Percentiles rank a stretch among this genome's conserved stretches.
These are phyloP conservation scores for Onychostruthus taczanowskii DNA, from an alignment of 2,113 vertebrate species.

Conservation along the genomic window DNA sequence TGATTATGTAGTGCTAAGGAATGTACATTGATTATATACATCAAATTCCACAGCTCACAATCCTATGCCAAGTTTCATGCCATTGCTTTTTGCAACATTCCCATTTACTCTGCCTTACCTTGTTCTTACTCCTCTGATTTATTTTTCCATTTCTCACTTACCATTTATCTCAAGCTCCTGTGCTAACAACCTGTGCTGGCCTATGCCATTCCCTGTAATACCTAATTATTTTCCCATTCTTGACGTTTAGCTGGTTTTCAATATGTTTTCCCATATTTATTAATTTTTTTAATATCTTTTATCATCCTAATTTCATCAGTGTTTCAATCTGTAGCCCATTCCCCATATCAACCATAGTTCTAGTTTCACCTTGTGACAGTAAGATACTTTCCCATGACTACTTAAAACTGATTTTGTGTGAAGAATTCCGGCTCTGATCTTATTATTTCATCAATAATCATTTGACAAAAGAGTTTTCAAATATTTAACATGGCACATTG, in stretches of 20 bases:
- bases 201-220: neutral
- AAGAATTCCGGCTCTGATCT: neutral
- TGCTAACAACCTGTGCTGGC: neutral
- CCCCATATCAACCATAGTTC: neutral
- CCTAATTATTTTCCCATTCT: neutral
- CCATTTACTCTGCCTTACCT: neutral
- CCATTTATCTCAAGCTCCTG: neutral
- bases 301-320: neutral
- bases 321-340: neutral
- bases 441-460: neutral
- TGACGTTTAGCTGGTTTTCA: neutral
- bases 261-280: neutral
- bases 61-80: neutral
- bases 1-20: neutral
- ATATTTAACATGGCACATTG: neutral
- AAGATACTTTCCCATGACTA: neutral
- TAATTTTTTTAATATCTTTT: neutral
- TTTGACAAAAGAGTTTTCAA: neutral
- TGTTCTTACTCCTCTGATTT: neutral
- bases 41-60: neutral
- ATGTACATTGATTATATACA: neutral
- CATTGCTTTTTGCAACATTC: neutral
- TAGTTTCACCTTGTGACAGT: neutral
- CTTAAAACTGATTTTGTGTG: neutral
- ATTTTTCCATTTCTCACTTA: neutral